Evolutionary conservation across 2,888 invertebrate species (phyloP).

Genomic region (Gibbula magus): DNA sequence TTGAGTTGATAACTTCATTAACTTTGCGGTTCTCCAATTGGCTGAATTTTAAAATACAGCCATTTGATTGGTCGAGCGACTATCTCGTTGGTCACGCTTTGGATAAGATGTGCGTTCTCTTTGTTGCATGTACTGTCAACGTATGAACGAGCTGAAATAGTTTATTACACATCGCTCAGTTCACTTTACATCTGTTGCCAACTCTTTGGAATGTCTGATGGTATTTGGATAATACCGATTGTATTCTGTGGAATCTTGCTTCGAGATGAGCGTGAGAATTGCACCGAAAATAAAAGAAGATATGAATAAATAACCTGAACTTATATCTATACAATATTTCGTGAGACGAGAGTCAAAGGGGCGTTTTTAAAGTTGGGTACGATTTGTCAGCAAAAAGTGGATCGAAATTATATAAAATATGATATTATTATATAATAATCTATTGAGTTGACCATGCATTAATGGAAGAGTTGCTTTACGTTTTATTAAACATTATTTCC

Average conservation of each 20-base stretch:
- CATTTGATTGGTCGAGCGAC: not conserved
- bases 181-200: not conserved
- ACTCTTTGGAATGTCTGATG: not conserved
- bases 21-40: not conserved
- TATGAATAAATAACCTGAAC: too few species aligned
- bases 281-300: not conserved
- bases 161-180: not conserved
- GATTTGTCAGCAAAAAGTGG: too few species aligned
- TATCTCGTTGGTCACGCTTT: not conserved
- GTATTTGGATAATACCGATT: not conserved
- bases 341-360: not conserved
- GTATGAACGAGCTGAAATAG: not conserved
- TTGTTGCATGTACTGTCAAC: too few species aligned
- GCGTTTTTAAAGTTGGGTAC: too few species aligned
- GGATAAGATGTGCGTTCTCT: not conserved
- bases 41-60: not conserved
- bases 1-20: not conserved
- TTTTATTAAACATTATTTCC: too few species aligned
- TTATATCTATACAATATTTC: too few species aligned
- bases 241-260: not conserved
- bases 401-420: too few species aligned
- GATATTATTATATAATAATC: too few species aligned
- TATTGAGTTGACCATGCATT: too few species aligned
- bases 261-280: slow-evolving; percentile 12
- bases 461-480: too few species aligned